phyloP scores from a whole-genome alignment of 2,113 vertebrate genomes.

The Herpetotheres cachinnans region DNA sequence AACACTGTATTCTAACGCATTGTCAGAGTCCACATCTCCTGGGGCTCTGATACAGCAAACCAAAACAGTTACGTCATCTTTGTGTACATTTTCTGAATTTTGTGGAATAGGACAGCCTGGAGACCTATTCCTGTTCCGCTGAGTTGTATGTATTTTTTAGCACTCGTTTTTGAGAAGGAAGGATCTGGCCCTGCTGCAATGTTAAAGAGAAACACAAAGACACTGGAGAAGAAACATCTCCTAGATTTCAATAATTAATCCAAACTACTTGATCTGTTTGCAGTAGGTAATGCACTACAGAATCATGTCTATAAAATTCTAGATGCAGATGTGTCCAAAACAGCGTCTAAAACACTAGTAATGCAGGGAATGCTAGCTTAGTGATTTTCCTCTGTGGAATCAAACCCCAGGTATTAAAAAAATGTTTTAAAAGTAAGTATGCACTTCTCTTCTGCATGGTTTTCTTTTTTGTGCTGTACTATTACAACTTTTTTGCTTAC shows the following conservation, averaged over 20 bases:
- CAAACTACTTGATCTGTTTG: neutral
- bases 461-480: neutral
- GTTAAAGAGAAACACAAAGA: neutral
- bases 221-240: neutral
- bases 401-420: neutral
- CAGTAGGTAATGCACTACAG: neutral
- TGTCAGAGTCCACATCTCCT: neutral
- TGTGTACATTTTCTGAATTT: neutral
- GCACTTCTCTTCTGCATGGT: neutral
- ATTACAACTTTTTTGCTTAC: neutral
- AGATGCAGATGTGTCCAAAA: neutral
- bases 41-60: neutral
- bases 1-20: neutral
- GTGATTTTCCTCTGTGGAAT: neutral
- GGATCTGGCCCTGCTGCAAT: neutral
- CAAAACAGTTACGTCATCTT: neutral
- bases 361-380: neutral
- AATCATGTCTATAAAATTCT: neutral
- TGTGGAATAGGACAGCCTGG: neutral
- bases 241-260: neutral
- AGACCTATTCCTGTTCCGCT: neutral
- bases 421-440: neutral
- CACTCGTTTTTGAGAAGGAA: neutral
- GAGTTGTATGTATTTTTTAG: neutral
- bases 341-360: neutral